A percentile compares a stretch with the other conserved stretches of the same genome.
Conservation (phyloP, 2,888 invertebrate genomes). For the Anodontia alba region DNA sequence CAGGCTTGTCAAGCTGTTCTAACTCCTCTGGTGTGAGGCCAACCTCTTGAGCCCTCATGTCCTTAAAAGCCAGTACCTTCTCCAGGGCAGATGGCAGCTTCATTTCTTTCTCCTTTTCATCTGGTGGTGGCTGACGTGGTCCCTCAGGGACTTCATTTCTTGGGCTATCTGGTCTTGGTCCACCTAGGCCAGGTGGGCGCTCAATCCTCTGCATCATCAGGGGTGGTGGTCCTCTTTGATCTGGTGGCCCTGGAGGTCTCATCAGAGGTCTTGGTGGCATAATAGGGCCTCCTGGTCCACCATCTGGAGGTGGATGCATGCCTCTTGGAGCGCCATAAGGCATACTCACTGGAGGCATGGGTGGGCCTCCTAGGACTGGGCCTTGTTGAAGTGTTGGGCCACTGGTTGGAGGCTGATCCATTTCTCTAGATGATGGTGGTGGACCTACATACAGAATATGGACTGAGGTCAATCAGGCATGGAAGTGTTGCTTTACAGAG, state of each 20-base stretch:
- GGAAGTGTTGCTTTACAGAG: no score
- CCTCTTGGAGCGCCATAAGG: slow-evolving; percentile 15
- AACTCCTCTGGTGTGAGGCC: slow-evolving; percentile 85
- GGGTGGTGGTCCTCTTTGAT: slow-evolving; percentile 1
- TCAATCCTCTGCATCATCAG: slow-evolving; percentile 5
- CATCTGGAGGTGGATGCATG: slow-evolving; percentile 14
- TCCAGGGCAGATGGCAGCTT: slow-evolving; percentile 93
- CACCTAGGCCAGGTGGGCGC: slow-evolving; percentile 4
- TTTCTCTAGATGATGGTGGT: slow-evolving; percentile 5
- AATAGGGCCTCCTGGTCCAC: slow-evolving; percentile 3
- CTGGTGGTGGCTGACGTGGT: slow-evolving; percentile 31
- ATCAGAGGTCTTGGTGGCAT: slow-evolving; percentile 14
- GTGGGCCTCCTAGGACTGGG: background rate
- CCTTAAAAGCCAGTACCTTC: slow-evolving; percentile 95
- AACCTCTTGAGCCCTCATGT: slow-evolving; percentile 93
- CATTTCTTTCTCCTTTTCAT: slow-evolving; percentile 74
- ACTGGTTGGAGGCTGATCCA: background rate
- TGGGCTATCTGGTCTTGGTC: background rate
- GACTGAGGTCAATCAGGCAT: no score
- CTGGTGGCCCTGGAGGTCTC: slow-evolving; percentile 21
- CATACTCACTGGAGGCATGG: background rate
- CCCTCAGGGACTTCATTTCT: slow-evolving; percentile 33
- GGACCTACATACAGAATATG: background rate
- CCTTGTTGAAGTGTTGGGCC: background rate
- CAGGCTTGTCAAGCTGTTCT: slow-evolving; percentile 68